Evolutionary conservation across 2,113 vertebrate species (phyloP).

Genomic region (Pitta sordida): DNA sequence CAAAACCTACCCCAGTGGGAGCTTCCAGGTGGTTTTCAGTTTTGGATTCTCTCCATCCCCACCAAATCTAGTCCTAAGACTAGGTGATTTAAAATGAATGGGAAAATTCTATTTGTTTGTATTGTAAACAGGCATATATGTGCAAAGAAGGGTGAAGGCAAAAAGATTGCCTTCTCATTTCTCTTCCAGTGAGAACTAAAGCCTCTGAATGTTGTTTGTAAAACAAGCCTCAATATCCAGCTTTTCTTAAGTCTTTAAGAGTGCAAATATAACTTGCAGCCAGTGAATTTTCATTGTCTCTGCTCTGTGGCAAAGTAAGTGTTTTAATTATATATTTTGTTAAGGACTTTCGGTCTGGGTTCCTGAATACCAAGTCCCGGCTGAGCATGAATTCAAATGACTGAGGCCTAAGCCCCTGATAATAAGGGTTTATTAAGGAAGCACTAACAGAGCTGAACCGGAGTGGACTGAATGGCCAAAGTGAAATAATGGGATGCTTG

Average conservation of each 20-base stretch:
- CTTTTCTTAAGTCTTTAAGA: conserved; percentile 28
- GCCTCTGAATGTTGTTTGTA: conserved; percentile 25
- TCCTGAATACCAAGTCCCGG: background rate
- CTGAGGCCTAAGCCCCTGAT: conserved; percentile 26
- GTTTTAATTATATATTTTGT: background rate
- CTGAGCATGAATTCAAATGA: conserved; percentile 31
- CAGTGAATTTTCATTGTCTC: background rate
- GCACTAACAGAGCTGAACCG: background rate
- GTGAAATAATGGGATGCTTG: conserved; percentile 49
- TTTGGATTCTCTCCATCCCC: background rate
- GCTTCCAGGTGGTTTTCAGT: background rate
- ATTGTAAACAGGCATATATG: background rate
- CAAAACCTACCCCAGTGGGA: background rate
- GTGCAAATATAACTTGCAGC: conserved; percentile 27
- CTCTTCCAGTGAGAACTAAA: background rate
- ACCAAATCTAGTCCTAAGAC: background rate
- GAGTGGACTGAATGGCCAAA: conserved; percentile 27
- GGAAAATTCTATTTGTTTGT: background rate
- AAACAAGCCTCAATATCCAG: conserved; percentile 41
- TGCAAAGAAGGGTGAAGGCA: background rate
- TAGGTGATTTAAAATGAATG: background rate
- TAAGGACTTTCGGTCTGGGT: background rate
- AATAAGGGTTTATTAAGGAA: conserved; percentile 53
- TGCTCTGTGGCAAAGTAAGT: background rate
- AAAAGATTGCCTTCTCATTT: background rate